Percentiles rank a stretch among this genome's conserved stretches.
Evolutionary conservation across 2,888 invertebrate genomes (phyloP).

Genomic region (Salticus scenicus): DNA sequence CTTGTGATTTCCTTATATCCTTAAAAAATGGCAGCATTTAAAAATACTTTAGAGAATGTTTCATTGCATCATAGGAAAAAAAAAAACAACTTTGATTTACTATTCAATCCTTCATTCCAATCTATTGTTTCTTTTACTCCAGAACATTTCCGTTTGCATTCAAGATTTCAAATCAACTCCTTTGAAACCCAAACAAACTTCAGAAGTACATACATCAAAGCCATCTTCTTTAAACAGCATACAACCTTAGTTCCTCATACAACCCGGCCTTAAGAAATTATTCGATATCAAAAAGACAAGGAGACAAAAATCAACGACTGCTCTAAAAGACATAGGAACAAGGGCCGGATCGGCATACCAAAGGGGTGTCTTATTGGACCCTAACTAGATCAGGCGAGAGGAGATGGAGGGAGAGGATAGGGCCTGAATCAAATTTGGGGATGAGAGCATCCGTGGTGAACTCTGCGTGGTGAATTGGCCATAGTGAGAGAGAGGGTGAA

Average conservation of each 20-base stretch:
- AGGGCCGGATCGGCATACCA: neutral
- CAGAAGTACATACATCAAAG: neutral
- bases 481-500: neutral
- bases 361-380: slow-evolving; percentile 52
- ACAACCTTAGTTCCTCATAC: neutral
- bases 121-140: neutral
- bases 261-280: neutral
- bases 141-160: neutral
- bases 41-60: no score
- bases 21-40: no score
- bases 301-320: slow-evolving; percentile 12
- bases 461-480: neutral
- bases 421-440: neutral
- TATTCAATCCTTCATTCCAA: neutral
- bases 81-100: neutral
- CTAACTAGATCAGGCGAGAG: slow-evolving; percentile 58
- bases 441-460: slow-evolving; percentile 3
- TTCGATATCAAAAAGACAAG: slow-evolving; percentile 14
- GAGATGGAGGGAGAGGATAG: slow-evolving; percentile 5
- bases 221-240: neutral
- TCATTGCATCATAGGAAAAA: no score
- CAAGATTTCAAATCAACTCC: slow-evolving; percentile 4
- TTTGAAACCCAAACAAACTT: neutral
- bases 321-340: neutral
- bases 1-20: no score